These are phyloP conservation scores for Paraplagusia blochii DNA, from an alignment of 2,113 vertebrate genomes.

Conservation along the genomic window DNA sequence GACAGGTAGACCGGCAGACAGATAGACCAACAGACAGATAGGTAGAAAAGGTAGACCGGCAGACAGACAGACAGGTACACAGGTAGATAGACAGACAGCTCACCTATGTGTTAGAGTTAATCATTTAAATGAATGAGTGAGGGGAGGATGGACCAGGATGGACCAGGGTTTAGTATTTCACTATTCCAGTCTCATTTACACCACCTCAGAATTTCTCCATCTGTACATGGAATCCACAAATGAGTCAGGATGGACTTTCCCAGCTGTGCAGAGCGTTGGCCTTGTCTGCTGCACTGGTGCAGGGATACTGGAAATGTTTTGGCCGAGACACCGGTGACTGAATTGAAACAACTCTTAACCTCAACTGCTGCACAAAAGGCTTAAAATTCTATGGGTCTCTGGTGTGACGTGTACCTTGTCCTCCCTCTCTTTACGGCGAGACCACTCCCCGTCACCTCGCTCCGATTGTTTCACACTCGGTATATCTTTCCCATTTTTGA, in stretches of 20 bases:
- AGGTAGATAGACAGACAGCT: background rate
- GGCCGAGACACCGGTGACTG: slow-evolving; percentile 41
- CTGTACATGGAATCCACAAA: slow-evolving; percentile 58
- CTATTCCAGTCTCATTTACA: slow-evolving; percentile 33
- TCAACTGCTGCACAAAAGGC: slow-evolving; percentile 44
- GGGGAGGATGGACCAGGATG: slow-evolving; percentile 3
- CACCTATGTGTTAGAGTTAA: slow-evolving; percentile 19
- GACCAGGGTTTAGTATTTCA: slow-evolving; percentile 26
- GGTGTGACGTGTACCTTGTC: slow-evolving; percentile 18
- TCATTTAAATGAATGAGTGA: slow-evolving; percentile 2
- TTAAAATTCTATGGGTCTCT: slow-evolving; percentile 41
- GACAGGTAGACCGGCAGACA: background rate
- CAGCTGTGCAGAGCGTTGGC: slow-evolving; percentile 66
- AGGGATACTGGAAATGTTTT: slow-evolving; percentile 60
- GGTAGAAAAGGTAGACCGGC: background rate
- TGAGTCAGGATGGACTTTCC: slow-evolving; percentile 70
- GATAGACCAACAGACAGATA: no score
- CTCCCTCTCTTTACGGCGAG: slow-evolving; percentile 28
- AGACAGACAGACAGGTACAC: slow-evolving; percentile 35
- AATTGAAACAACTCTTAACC: slow-evolving; percentile 51
- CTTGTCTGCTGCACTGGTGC: slow-evolving; percentile 44
- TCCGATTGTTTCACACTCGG: slow-evolving; percentile 29
- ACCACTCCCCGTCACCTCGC: slow-evolving; percentile 28
- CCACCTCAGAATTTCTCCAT: slow-evolving; percentile 48
- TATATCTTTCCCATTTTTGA: slow-evolving; percentile 38